phyloP scores from a whole-genome alignment of 2,113 vertebrate genomes.

The Cyanoderma ruficeps region DNA sequence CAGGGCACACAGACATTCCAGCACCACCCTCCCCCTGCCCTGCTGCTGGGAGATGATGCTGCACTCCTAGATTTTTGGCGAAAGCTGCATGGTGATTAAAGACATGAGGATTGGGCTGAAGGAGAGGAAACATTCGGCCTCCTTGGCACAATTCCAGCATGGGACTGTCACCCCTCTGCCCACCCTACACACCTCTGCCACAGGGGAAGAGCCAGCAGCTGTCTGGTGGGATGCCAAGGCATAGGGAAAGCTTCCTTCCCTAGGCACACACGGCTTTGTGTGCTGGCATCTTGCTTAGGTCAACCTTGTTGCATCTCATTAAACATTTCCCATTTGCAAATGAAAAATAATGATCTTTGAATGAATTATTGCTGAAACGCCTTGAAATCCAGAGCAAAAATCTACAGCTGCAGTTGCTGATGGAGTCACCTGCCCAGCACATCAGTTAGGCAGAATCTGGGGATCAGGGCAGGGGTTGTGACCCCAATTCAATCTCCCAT shows the following conservation, averaged over 20 bases:
- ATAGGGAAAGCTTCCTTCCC: neutral
- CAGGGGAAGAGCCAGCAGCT: neutral
- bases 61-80: neutral
- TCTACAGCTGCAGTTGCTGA: neutral
- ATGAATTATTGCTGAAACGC: neutral
- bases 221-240: neutral
- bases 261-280: fast-evolving
- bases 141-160: fast-evolving
- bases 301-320: neutral
- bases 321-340: neutral
- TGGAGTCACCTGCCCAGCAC: neutral
- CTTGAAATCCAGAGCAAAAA: neutral
- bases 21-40: neutral
- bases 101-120: neutral
- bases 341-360: neutral
- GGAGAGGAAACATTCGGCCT: neutral
- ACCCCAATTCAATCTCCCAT: neutral
- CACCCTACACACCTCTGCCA: neutral
- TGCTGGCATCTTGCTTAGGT: neutral
- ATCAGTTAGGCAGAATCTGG: neutral
- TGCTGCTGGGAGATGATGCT: neutral
- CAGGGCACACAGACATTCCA: neutral
- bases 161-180: neutral
- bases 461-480: neutral
- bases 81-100: neutral